Percentiles rank a stretch among this genome's conserved stretches.
Evolutionary conservation across 1,140 invertebrate species (phyloP).

Genomic region (Phthorimaea operculella): DNA sequence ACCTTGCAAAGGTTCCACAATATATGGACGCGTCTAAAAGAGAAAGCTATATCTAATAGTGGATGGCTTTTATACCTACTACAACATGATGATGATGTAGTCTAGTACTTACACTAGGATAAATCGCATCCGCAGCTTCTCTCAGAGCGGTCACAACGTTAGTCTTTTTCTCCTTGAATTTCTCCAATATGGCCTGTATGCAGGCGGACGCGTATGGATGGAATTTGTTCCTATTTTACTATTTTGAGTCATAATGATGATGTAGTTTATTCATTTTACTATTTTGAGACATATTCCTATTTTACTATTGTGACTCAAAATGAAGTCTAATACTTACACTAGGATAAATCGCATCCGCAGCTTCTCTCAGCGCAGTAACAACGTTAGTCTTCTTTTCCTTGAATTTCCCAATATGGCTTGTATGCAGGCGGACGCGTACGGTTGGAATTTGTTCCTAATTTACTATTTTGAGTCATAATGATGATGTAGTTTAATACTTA

Average conservation of each 20-base stretch:
- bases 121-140: slow-evolving; percentile 94
- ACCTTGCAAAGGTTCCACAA: no score
- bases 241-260: no score
- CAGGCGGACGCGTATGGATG: slow-evolving; percentile 83
- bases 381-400: slow-evolving; percentile 97
- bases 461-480: no score
- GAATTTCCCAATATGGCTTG: slow-evolving; percentile 93
- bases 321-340: no score
- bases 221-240: slow-evolving; percentile 84
- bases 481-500: no score
- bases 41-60: no score
- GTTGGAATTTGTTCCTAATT: slow-evolving; percentile 85
- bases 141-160: slow-evolving; percentile 87
- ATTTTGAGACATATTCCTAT: no score
- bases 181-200: slow-evolving; percentile 86
- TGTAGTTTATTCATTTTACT: no score
- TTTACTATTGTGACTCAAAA: no score
- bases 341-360: slow-evolving; percentile 89
- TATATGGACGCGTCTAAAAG: no score
- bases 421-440: slow-evolving; percentile 85
- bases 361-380: slow-evolving; percentile 85
- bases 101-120: slow-evolving; percentile 76
- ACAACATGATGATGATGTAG: no score
- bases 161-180: slow-evolving; percentile 98
- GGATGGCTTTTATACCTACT: no score